Evolutionary conservation across 2,113 vertebrate species (phyloP).

Genomic region (Lonchura striata): DNA sequence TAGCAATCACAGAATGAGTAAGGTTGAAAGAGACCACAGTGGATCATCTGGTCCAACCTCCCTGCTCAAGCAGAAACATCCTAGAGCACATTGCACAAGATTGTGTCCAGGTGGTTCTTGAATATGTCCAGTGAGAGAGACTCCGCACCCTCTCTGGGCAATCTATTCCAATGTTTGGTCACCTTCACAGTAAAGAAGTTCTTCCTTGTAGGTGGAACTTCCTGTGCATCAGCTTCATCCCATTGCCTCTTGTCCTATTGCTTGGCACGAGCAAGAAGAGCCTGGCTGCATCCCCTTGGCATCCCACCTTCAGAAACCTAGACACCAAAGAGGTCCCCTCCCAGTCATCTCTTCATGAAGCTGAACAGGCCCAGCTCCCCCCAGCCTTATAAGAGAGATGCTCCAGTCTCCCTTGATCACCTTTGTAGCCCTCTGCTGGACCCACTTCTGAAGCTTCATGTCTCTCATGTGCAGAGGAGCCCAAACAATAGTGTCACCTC

Average conservation of each 20-base stretch:
- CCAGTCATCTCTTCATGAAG: fast-evolving
- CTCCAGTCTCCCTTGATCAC: neutral
- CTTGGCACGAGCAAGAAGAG: neutral
- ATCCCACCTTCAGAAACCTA: neutral
- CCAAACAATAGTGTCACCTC: neutral
- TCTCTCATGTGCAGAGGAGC: neutral
- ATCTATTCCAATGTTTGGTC: neutral
- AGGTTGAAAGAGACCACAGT: neutral
- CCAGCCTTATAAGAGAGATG: neutral
- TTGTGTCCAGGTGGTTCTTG: neutral
- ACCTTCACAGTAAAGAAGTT: neutral
- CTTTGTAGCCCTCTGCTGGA: fast-evolving
- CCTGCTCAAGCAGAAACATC: neutral
- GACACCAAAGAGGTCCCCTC: neutral
- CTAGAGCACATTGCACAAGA: neutral
- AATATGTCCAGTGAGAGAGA: neutral
- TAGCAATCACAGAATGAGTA: neutral
- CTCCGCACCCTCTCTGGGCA: neutral
- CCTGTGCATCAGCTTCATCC: neutral
- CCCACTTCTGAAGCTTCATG: neutral
- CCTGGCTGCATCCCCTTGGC: neutral
- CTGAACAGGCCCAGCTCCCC: neutral
- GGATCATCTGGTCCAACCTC: neutral
- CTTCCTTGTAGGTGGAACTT: neutral
- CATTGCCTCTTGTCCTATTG: neutral